A percentile compares a stretch with the other conserved stretches of the same genome.
Evolutionary conservation across 2,888 invertebrate species (phyloP).

Genomic region (Nemotelus nigrinus): DNA sequence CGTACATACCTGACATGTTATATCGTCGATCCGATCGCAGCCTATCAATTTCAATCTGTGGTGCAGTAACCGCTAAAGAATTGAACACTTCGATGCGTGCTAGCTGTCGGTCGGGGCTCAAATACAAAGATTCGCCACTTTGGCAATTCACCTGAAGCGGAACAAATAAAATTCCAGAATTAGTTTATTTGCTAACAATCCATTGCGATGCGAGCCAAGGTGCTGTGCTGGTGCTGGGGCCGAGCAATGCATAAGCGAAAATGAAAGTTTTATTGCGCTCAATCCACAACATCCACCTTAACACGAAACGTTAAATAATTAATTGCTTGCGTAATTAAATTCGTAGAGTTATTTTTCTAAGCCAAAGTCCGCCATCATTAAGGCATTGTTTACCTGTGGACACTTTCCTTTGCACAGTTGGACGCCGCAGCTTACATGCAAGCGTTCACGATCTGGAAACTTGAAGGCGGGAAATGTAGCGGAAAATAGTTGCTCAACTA

Average conservation of each 20-base stretch:
- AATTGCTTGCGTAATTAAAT: neutral
- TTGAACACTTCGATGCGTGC: constrained; percentile 78
- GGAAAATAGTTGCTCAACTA: constrained; percentile 62
- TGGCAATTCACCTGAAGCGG: constrained; percentile 64
- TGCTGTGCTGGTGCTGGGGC: no score
- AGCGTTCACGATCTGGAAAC: constrained; percentile 80
- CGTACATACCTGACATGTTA: constrained; percentile 61
- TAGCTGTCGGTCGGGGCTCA: constrained; percentile 61
- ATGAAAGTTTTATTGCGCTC: neutral
- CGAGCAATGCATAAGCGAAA: neutral
- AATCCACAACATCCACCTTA: neutral
- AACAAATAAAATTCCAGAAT: constrained; percentile 19
- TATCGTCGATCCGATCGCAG: constrained; percentile 60
- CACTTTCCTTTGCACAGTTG: constrained; percentile 80
- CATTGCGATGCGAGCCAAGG: neutral
- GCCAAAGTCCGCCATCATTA: no score
- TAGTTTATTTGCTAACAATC: constrained; percentile 2
- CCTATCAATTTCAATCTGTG: constrained; percentile 77
- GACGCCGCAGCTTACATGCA: constrained; percentile 81
- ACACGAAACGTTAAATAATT: constrained; percentile 52
- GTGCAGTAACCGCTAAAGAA: constrained; percentile 81
- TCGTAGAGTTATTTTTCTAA: neutral
- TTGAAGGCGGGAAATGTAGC: constrained; percentile 83
- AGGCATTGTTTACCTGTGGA: constrained; percentile 67
- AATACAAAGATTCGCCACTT: constrained; percentile 58